phyloP scores from a whole-genome alignment of 2,888 invertebrate species.

The Elgonia sp. region DNA sequence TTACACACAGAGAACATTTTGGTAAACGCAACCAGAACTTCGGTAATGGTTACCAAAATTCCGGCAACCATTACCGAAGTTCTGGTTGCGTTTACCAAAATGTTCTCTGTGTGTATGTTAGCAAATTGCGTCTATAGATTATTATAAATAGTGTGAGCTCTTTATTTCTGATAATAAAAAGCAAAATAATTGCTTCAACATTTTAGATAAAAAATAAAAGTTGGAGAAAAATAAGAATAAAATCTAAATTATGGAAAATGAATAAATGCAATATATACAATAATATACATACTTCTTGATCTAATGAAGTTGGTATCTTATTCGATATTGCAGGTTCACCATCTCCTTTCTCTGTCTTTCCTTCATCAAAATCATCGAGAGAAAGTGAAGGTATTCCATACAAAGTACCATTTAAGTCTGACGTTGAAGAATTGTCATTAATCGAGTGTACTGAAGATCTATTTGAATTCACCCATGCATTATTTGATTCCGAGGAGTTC shows the following conservation, averaged over 20 bases:
- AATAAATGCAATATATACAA: constrained; percentile 10
- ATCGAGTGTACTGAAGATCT: not conserved
- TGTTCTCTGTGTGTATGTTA: too few species aligned
- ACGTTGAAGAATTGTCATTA: constrained; percentile 8
- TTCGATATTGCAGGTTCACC: not conserved
- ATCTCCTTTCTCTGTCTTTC: not conserved
- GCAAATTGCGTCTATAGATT: not conserved
- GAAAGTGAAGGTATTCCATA: constrained; percentile 11
- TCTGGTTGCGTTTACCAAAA: too few species aligned
- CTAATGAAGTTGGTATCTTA: not conserved
- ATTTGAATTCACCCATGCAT: not conserved
- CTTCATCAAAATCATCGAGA: not conserved
- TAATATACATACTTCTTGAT: constrained; percentile 8
- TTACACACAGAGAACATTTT: too few species aligned
- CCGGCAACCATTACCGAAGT: too few species aligned
- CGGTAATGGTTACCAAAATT: too few species aligned
- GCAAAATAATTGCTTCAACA: constrained; percentile 6
- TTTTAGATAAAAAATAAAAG: too few species aligned
- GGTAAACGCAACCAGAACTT: too few species aligned
- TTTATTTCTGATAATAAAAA: constrained; percentile 3
- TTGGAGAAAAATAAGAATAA: too few species aligned
- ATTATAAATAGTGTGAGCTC: not conserved
- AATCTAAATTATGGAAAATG: constrained; percentile 13
- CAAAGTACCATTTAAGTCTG: constrained; percentile 9
- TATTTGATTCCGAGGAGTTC: constrained; percentile 15